These are phyloP conservation scores for Intellagama lesueurii DNA, from an alignment of 2,797 vertebrate genomes.

Conservation along the genomic window DNA sequence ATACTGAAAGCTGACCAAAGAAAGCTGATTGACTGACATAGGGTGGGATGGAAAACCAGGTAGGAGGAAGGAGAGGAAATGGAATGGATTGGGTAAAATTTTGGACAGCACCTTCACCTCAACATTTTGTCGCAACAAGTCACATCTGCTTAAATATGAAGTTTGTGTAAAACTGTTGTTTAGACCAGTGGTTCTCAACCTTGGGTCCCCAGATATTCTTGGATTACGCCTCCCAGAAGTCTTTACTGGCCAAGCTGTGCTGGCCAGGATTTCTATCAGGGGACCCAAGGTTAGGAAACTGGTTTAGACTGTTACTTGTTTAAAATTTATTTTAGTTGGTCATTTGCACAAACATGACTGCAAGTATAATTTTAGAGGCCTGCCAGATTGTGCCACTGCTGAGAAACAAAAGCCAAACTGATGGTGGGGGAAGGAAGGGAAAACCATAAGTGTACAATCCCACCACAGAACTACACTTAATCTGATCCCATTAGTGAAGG, in stretches of 20 bases:
- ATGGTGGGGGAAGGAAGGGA: neutral
- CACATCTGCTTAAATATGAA: neutral
- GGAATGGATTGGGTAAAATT: neutral
- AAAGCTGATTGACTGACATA: neutral
- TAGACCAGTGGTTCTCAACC: too few relatives aligned
- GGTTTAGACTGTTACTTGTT: neutral
- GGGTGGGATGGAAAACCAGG: neutral
- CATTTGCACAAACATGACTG: neutral
- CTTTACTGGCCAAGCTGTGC: neutral
- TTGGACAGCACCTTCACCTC: neutral
- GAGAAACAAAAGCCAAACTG: neutral
- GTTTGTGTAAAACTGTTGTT: neutral
- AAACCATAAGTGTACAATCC: neutral
- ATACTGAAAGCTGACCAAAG: neutral
- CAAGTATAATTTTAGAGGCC: neutral
- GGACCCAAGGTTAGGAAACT: too few relatives aligned
- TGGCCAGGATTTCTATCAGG: too few relatives aligned
- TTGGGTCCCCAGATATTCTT: too few relatives aligned
- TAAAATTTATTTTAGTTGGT: neutral
- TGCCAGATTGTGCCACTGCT: neutral
- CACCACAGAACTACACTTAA: neutral
- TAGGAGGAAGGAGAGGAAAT: neutral
- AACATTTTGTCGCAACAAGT: neutral
- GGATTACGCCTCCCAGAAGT: neutral
- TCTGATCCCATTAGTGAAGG: neutral